A percentile compares a stretch with the other conserved stretches of the same genome.
Conservation (phyloP, 2,113 vertebrate species). For the Pholis gunnellus region DNA sequence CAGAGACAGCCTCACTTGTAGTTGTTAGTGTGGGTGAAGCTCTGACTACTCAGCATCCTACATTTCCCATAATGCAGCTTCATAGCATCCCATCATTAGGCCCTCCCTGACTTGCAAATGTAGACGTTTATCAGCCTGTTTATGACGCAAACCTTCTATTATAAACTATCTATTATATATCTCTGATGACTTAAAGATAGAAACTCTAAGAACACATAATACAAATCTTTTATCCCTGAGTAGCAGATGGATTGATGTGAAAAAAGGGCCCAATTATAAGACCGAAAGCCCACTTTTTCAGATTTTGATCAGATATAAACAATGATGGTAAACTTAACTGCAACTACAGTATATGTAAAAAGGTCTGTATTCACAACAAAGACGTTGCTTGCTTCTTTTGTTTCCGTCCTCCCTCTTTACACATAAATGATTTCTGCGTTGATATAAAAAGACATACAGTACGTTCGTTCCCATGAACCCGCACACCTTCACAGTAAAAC, state of each 20-base stretch:
- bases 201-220: not conserved
- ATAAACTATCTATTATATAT: not conserved
- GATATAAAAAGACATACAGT: not conserved
- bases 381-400: not conserved
- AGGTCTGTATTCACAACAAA: not conserved
- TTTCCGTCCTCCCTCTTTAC: not conserved
- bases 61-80: conserved; percentile 15
- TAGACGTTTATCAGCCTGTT: not conserved
- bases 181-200: not conserved
- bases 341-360: not conserved
- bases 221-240: not conserved
- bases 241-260: not conserved
- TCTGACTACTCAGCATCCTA: not conserved
- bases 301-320: not conserved
- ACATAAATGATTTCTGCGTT: not conserved
- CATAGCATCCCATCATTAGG: not conserved
- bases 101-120: not conserved
- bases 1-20: not conserved
- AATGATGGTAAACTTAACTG: not conserved
- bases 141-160: not conserved
- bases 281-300: not conserved
- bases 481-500: conserved; percentile 45
- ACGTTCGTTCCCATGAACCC: not conserved
- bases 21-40: not conserved
- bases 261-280: not conserved